A percentile compares a stretch with the other conserved stretches of the same genome.
Conservation (phyloP, 2,888 invertebrate species). For the Drosophila melanosoma region DNA sequence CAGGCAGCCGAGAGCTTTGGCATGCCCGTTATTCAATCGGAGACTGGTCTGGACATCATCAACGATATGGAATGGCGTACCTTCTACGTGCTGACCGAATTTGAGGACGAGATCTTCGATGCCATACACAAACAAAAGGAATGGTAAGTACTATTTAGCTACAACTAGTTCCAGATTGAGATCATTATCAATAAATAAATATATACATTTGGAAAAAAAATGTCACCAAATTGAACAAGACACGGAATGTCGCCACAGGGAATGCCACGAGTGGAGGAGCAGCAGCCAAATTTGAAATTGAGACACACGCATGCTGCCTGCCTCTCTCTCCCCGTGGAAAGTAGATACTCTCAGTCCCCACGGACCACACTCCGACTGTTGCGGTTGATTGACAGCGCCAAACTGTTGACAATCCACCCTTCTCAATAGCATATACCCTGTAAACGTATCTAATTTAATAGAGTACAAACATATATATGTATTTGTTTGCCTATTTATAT, state of each 20-base stretch:
- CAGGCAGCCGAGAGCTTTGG: constrained; percentile 88
- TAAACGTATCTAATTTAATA: not conserved
- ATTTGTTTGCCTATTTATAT: not conserved
- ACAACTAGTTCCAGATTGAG: not conserved
- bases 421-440: constrained; percentile 9
- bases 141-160: constrained; percentile 85
- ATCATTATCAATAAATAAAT: constrained; percentile 18
- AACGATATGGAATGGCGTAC: constrained; percentile 87
- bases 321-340: not conserved
- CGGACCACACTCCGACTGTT: not conserved
- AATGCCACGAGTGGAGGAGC: constrained; percentile 49
- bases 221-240: constrained; percentile 48
- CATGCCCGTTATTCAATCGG: constrained; percentile 88
- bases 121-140: constrained; percentile 87
- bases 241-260: constrained; percentile 45
- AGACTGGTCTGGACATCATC: constrained; percentile 87
- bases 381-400: constrained; percentile 67
- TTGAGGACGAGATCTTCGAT: constrained; percentile 89
- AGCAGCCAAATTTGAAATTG: constrained; percentile 72
- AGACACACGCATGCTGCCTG: constrained; percentile 62
- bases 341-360: not conserved
- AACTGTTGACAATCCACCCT: constrained; percentile 28
- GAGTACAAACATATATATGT: not conserved
- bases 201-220: constrained; percentile 17
- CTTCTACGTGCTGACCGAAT: constrained; percentile 89